Evolutionary conservation across 2,113 vertebrate genomes (phyloP).

Genomic region (Thamnaconus septentrionalis): DNA sequence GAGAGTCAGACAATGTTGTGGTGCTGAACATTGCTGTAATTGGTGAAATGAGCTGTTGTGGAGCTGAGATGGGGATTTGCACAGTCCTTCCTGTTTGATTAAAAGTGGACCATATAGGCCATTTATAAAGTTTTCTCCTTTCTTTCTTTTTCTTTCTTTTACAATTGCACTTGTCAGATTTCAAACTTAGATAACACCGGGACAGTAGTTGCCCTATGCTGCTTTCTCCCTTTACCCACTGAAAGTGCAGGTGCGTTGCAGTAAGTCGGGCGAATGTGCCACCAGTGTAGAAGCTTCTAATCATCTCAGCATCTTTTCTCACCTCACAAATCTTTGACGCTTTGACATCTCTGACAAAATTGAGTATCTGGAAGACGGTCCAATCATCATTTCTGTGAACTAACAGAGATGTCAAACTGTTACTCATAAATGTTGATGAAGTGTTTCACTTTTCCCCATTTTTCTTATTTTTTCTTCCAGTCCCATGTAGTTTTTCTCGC

Average conservation of each 20-base stretch:
- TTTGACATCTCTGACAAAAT: conserved; percentile 65
- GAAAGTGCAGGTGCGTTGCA: conserved; percentile 13
- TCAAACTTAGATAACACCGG: neutral
- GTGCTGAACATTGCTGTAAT: conserved; percentile 2
- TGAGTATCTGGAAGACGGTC: conserved; percentile 13
- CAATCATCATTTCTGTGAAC: neutral
- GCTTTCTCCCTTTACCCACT: neutral
- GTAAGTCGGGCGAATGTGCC: conserved; percentile 1
- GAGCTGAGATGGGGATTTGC: conserved; percentile 7
- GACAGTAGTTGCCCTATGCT: conserved; percentile 10
- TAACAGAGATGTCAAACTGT: conserved; percentile 64
- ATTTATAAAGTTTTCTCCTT: too few species aligned
- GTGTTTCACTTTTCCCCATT: conserved; percentile 53
- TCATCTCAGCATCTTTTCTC: conserved; percentile 54
- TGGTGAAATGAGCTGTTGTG: conserved; percentile 15
- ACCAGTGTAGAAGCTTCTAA: conserved; percentile 12
- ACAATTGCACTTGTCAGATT: conserved; percentile 9
- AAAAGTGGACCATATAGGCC: neutral
- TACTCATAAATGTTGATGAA: conserved; percentile 59
- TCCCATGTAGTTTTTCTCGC: conserved; percentile 38
- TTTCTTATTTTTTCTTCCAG: conserved; percentile 53
- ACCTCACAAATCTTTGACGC: conserved; percentile 45
- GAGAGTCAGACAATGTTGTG: neutral
- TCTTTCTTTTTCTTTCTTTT: conserved; percentile 8
- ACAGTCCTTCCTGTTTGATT: conserved; percentile 9